A percentile compares a stretch with the other conserved stretches of the same genome.
Evolutionary conservation across 2,113 vertebrate genomes (phyloP).

Genomic region (Microcebus tavaratra): DNA sequence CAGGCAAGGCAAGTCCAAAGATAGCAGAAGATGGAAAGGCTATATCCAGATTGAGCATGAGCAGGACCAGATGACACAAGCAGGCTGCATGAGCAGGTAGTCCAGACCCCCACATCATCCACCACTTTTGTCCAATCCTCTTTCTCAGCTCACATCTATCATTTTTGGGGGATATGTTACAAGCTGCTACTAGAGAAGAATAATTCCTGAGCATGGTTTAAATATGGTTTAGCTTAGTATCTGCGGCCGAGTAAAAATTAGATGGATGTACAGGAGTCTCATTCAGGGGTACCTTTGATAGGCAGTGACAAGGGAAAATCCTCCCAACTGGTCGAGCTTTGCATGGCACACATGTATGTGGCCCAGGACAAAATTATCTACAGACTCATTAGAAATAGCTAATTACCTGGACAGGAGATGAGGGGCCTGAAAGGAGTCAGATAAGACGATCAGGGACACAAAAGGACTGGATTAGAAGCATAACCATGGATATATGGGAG

Average conservation of each 20-base stretch:
- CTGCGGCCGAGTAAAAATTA: neutral
- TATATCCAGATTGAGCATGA: neutral
- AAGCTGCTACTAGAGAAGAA: neutral
- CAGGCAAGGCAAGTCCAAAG: neutral
- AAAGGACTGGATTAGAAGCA: neutral
- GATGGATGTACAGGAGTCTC: neutral
- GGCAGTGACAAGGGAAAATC: neutral
- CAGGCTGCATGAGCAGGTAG: neutral
- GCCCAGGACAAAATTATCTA: neutral
- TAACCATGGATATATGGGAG: neutral
- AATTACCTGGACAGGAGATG: neutral
- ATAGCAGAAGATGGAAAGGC: neutral
- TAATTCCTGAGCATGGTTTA: neutral
- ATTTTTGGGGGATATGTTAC: neutral
- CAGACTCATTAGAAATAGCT: neutral
- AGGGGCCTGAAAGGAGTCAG: neutral
- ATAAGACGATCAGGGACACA: neutral
- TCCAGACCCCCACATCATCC: neutral
- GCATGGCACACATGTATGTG: rapidly evolving
- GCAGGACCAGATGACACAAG: neutral
- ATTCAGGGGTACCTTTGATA: neutral
- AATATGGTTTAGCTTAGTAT: neutral
- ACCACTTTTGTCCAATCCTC: neutral
- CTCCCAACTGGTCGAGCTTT: neutral
- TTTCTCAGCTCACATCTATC: neutral